These are phyloP conservation scores for Mnemiopsis leidyi DNA, from an alignment of 37 sponge, comb jelly and placozoan species.

Conservation along the genomic window DNA sequence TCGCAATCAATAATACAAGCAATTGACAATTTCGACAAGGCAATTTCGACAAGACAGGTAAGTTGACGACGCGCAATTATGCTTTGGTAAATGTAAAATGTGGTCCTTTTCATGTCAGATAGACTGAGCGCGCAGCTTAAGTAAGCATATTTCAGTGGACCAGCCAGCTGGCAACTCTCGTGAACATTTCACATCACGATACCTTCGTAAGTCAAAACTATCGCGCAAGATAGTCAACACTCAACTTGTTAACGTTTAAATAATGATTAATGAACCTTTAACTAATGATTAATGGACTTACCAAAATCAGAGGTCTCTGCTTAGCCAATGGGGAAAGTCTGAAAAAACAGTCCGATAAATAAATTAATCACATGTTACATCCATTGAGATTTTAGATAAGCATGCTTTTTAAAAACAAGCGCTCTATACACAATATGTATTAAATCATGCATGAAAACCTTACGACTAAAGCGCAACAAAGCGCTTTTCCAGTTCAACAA, in stretches of 20 bases:
- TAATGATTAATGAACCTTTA: too few relatives aligned
- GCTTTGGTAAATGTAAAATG: not conserved
- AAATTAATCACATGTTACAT: not conserved
- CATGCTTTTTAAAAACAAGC: not conserved
- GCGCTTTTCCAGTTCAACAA: not conserved
- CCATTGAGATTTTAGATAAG: too few relatives aligned
- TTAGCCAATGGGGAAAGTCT: constrained; percentile 19
- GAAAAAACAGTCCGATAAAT: not conserved
- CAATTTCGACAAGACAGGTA: not conserved
- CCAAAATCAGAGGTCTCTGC: constrained; percentile 27
- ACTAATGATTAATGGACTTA: too few relatives aligned
- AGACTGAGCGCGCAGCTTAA: not conserved
- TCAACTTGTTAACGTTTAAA: too few relatives aligned
- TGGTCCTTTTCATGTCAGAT: not conserved
- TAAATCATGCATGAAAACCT: not conserved
- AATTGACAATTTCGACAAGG: too few relatives aligned
- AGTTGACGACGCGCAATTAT: not conserved
- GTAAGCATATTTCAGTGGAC: too few relatives aligned
- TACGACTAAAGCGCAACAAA: not conserved
- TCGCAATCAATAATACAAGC: too few relatives aligned
- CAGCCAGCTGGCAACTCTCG: too few relatives aligned
- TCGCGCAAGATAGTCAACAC: too few relatives aligned
- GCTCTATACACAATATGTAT: not conserved
- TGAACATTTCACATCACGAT: too few relatives aligned
- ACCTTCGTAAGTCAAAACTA: too few relatives aligned